Percentiles rank a stretch among this genome's conserved stretches.
Conservation (phyloP, 2,888 invertebrate species). For the Stenoptilia bipunctidactyla region DNA sequence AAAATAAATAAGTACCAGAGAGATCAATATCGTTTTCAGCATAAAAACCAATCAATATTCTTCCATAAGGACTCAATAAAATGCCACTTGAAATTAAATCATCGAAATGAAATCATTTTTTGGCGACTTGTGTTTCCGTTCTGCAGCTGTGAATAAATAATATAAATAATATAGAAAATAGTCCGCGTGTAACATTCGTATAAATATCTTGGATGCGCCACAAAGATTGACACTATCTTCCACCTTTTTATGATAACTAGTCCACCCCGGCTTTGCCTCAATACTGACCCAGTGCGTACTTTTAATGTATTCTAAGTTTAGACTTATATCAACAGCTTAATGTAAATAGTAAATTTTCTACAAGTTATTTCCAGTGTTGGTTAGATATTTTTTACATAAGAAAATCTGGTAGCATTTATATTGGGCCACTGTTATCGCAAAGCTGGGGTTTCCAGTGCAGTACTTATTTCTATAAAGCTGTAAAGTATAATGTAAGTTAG, state of each 20-base stretch:
- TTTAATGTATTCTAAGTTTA: too few species aligned
- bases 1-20: too few species aligned
- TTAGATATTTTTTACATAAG: too few species aligned
- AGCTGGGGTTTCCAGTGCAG: constrained; percentile 7
- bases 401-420: too few species aligned
- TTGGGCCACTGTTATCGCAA: not conserved
- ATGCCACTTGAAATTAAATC: constrained; percentile 11
- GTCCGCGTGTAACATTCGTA: constrained; percentile 18
- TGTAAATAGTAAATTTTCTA: too few species aligned
- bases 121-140: constrained; percentile 37
- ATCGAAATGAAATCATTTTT: not conserved
- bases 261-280: constrained; percentile 4
- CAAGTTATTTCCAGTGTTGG: too few species aligned
- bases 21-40: too few species aligned
- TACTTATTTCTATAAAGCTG: constrained; percentile 30
- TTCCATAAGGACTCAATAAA: constrained; percentile 46
- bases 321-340: too few species aligned
- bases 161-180: constrained; percentile 35
- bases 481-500: constrained; percentile 7
- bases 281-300: not conserved
- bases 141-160: constrained; percentile 62
- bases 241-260: not conserved
- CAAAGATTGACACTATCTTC: constrained; percentile 2
- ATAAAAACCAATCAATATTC: not conserved
- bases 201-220: constrained; percentile 6